Conservation (phyloP, 2,113 vertebrate genomes). For the Tyrannus savana region DNA sequence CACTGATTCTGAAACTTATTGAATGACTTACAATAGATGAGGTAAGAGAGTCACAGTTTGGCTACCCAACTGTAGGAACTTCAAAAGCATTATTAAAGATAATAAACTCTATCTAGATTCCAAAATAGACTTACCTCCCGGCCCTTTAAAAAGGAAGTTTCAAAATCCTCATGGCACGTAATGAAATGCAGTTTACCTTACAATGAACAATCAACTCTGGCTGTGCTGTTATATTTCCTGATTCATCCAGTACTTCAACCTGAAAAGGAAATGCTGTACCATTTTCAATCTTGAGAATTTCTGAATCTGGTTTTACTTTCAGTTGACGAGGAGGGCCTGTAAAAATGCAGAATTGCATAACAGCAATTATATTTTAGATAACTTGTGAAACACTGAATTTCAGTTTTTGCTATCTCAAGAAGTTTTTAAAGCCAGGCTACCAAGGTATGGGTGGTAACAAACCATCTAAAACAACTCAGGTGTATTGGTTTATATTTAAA, state of each 20-base stretch:
- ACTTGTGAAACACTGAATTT: background rate
- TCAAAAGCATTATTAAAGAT: background rate
- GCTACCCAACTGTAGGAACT: background rate
- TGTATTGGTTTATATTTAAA: background rate
- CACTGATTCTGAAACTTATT: background rate
- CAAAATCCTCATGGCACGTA: background rate
- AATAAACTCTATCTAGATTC: background rate
- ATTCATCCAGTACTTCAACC: slow-evolving; percentile 86
- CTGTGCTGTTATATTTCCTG: slow-evolving; percentile 84
- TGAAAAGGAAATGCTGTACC: slow-evolving; percentile 80
- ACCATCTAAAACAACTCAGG: background rate
- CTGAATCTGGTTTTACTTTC: slow-evolving; percentile 80
- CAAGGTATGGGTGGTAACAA: background rate
- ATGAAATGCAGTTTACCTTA: slow-evolving; percentile 78
- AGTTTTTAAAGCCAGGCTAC: background rate
- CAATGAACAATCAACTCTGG: slow-evolving; percentile 82
- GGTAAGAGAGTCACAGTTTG: background rate
- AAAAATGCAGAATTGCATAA: slow-evolving; percentile 13
- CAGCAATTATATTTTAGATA: background rate
- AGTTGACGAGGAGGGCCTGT: slow-evolving; percentile 82
- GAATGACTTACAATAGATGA: background rate
- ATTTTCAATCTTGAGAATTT: slow-evolving; percentile 84
- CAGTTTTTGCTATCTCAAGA: background rate
- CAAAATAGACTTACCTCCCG: background rate
- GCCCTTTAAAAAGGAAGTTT: background rate